Base-by-base conservation (phyloP, 2,113 vertebrate genomes). In the Hemicordylus capensis region DNA sequence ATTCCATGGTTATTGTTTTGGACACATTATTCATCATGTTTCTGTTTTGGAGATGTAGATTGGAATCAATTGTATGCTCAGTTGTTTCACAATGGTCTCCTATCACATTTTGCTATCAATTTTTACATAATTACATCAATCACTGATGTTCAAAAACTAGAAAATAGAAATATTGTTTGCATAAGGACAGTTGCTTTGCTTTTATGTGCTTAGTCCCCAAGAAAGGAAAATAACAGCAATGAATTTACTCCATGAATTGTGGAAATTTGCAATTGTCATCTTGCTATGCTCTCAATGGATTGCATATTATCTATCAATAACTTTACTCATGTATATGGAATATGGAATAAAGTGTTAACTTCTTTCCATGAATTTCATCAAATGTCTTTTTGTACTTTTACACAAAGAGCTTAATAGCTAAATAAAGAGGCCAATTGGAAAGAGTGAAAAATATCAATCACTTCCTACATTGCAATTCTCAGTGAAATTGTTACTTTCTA, bases 301-400 rank as follows among this genome's bases (percentile, higher is more conserved):
- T 90, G 42, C 80, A 22, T 79, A 87, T 90, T 93, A 87, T 90
- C 59, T 80, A 76, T 89, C 67, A 87, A 82, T 89, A 91, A 86
- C 79, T 85, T 87, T 85, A 90, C 59, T 83, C 85, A 89, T 39
- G 84, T 91, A 87, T 86, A 75, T 90, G 84, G 42, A 93, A 90
- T 86, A 90, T 90, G 90, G 91, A 90, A 86, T 86, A 92, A 89
- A 79, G 88, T 46, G 73, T 93, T 92, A 83, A 61, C 46, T 92
- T 84, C 75, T 91, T 91, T 90, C 76, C 61, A 56, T 87, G 24
- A 85, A 87, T 94, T 89, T 89, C 1, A 89, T 87, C 0, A 44
- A 89, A 74, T 76, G 61, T 73, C 44, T 48, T 91, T 88, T 90
- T 85, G 72, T 70, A 61, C 28, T 87, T 88, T 31, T 81, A 91